Conservation (phyloP, 2,888 invertebrate species). For the Nezara viridula region DNA sequence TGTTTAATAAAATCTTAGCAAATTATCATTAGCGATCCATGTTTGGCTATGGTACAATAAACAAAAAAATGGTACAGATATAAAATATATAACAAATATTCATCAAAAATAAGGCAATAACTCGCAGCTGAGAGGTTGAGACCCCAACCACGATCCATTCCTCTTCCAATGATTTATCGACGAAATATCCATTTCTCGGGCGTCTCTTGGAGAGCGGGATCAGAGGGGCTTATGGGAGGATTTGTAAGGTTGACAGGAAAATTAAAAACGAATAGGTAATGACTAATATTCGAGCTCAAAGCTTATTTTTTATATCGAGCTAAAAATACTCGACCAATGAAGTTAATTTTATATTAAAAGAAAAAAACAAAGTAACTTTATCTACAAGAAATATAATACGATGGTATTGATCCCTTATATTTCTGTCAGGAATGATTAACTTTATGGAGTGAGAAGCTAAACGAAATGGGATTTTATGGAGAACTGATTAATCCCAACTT, state of each 20-base stretch:
- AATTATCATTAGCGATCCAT: too few species aligned
- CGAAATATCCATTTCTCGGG: slow-evolving; percentile 12
- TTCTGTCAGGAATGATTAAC: too few species aligned
- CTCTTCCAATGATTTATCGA: slow-evolving; percentile 2
- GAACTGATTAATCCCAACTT: too few species aligned
- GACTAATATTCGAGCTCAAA: neutral
- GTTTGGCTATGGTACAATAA: too few species aligned
- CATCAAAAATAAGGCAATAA: neutral
- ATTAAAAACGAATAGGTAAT: slow-evolving; percentile 22
- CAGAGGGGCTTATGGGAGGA: neutral
- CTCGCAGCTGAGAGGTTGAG: neutral
- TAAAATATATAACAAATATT: neutral
- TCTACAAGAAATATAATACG: too few species aligned
- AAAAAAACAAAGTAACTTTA: too few species aligned
- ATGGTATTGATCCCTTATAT: too few species aligned
- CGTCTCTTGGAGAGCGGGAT: neutral
- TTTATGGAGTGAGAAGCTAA: too few species aligned
- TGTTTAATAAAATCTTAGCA: too few species aligned
- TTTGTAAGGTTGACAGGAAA: neutral
- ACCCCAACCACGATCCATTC: neutral
- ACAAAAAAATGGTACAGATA: neutral
- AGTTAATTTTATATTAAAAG: neutral
- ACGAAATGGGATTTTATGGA: too few species aligned
- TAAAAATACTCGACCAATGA: neutral
- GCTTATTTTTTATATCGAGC: neutral